Conservation (phyloP, 2,888 invertebrate genomes). For the Nymphalis c-album region DNA sequence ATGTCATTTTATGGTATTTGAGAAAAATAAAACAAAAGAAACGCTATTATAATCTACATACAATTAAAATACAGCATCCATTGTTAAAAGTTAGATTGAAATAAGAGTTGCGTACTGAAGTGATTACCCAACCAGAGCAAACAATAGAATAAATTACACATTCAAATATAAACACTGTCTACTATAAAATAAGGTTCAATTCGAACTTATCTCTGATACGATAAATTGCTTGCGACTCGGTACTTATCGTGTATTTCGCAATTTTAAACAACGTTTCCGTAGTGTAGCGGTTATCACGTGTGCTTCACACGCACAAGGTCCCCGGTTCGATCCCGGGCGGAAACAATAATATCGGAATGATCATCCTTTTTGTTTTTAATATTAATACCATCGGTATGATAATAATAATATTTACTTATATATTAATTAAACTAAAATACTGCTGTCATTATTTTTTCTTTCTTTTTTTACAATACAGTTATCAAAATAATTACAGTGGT, state of each 20-base stretch:
- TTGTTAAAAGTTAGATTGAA: constrained; percentile 7
- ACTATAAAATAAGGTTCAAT: neutral
- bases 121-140: neutral
- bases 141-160: neutral
- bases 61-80: constrained; percentile 9
- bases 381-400: too few relatives aligned
- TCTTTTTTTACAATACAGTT: too few relatives aligned
- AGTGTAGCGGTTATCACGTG: constrained; percentile 90
- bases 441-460: too few relatives aligned
- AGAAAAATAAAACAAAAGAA: constrained; percentile 7
- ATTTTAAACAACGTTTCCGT: constrained; percentile 76
- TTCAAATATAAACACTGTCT: neutral
- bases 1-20: constrained; percentile 1
- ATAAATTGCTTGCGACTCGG: too few relatives aligned
- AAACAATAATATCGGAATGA: constrained; percentile 61
- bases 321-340: constrained; percentile 87
- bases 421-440: too few relatives aligned
- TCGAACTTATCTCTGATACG: too few relatives aligned
- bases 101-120: constrained; percentile 4
- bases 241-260: too few relatives aligned
- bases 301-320: constrained; percentile 90
- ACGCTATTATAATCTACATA: constrained; percentile 8
- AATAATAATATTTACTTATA: too few relatives aligned
- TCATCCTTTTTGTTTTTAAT: too few relatives aligned
- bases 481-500: too few relatives aligned